Base-by-base conservation (phyloP, 1,140 invertebrate species). In the Mercenaria mercenaria region DNA sequence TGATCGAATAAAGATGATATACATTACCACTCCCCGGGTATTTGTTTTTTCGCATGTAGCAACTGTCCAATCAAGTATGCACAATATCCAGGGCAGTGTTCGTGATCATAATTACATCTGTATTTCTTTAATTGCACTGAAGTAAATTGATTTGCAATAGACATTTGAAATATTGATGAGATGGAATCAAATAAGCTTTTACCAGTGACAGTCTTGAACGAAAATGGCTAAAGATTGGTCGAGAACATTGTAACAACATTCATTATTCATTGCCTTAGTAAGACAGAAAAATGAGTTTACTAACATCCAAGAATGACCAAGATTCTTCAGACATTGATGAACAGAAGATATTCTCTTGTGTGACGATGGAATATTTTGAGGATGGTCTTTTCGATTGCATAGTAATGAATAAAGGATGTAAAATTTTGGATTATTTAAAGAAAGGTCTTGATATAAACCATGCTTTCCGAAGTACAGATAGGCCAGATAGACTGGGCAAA, bases 311-410 rank as follows among this genome's bases (percentile, higher is more conserved):
- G 67, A 11, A 32, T 29, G 29, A 67, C 18, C 61, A 39, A 3
- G 41, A 74, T 3, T 23, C 69, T 41, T 20, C 1, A 20, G 69
- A n/a, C 3, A 6, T 32, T n/a, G 56, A 6, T 15, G 76, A 81
- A 18, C 50, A 52, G 39, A 50, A 20, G n/a, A 72, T 81, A 11
- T 29, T 88, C 13, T 23, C 77, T 6, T 79, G 72, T 50, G 72
- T 59, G 29, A 56, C 67, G 10, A 94, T 94, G 92, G 92, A 93
- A 34, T 94, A 92, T 72, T 92, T 94, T 76, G 94, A 94, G 67
- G 91, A 92, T 50, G 91, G 92, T 41, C 76, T 94, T 23, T 92
- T 92, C 50, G 80, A 91, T 18, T 82, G 69, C 29, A 88, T 94
- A 37, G 67, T 91, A n/a, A 89, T 74, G 10, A 93, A 92, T n/a